phyloP scores from a whole-genome alignment of 2,797 vertebrate species.

The Lepus townsendii region DNA sequence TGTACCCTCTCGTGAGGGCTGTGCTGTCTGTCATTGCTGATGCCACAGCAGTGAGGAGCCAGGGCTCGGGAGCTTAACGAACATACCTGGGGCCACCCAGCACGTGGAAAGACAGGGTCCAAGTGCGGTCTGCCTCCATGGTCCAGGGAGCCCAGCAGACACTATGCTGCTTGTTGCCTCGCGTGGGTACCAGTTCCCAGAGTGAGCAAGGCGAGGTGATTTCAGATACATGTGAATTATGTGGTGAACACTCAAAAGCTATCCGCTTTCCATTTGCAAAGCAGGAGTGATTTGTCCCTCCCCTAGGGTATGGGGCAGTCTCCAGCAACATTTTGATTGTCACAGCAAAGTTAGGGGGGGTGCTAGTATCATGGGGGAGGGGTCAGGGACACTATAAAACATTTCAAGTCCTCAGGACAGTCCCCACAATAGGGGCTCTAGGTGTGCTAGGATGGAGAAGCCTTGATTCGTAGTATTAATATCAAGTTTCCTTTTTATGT shows the following conservation, averaged over 20 bases:
- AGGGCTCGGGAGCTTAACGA: neutral
- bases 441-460: neutral
- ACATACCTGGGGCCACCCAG: neutral
- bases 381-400: neutral
- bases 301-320: neutral
- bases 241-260: neutral
- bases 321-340: neutral
- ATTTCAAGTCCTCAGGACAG: rapidly evolving
- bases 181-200: neutral
- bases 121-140: rapidly evolving
- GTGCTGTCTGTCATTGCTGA: neutral
- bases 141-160: no score
- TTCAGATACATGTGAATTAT: neutral
- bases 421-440: no score
- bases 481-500: neutral
- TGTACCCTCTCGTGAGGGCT: no score
- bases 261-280: neutral
- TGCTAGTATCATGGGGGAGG: neutral
- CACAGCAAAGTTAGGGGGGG: neutral
- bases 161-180: rapidly evolving
- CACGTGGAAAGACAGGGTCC: rapidly evolving
- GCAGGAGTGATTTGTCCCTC: no score
- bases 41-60: neutral
- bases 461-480: neutral
- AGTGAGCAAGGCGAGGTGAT: neutral